A percentile compares a stretch with the other conserved stretches of the same genome.
phyloP scores from a whole-genome alignment of 2,888 invertebrate genomes.

The Notodonta ziczac region DNA sequence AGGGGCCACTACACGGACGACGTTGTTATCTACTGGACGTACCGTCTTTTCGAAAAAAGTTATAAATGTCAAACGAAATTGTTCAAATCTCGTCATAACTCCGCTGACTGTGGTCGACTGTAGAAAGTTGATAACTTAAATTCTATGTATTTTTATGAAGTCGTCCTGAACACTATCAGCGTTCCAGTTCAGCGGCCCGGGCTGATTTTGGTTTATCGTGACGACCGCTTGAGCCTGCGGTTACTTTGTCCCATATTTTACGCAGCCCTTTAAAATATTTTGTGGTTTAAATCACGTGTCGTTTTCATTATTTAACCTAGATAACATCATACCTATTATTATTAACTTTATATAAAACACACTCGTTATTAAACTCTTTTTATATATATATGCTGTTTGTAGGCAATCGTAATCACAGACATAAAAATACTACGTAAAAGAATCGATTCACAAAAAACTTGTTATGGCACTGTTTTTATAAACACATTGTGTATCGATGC shows the following conservation, averaged over 20 bases:
- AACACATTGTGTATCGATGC: no score
- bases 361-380: no score
- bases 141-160: conserved; percentile 1
- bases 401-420: no score
- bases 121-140: background rate
- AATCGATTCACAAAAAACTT: no score
- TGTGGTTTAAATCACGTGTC: conserved; percentile 9
- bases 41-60: no score
- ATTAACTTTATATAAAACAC: no score
- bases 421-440: no score
- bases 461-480: no score
- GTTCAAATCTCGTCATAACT: background rate
- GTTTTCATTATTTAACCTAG: background rate
- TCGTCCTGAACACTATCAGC: background rate
- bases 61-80: no score
- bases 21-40: no score
- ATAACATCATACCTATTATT: background rate
- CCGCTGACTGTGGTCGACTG: background rate
- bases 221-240: background rate
- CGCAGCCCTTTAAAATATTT: background rate
- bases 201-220: background rate
- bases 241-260: conserved; percentile 2
- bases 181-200: conserved; percentile 1
- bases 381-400: no score
- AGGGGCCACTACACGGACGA: no score